Base-by-base conservation (phyloP, 2,797 vertebrate genomes). In the Rhynchotus rufescens region DNA sequence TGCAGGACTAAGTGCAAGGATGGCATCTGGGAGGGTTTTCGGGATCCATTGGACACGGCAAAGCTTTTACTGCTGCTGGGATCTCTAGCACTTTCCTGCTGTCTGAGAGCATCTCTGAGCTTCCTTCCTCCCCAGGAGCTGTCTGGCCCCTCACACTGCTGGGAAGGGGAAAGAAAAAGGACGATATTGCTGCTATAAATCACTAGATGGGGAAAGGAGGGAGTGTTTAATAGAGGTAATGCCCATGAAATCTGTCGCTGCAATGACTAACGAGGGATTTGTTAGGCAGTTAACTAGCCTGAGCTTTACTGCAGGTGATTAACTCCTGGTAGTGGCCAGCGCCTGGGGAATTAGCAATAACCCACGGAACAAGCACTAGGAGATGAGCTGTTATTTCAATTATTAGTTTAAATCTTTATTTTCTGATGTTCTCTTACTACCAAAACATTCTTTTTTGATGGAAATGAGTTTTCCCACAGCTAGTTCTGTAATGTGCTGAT, bases 251-350 rank as follows among this genome's bases (percentile, higher is more conserved):
- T 91, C 95, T 87, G 90, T 90, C 88, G 45, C 79, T 90, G 86
- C 84, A 86, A 87, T 64, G 86, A 79, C 88, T 93, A 85, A 94
- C 76, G 84, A 95, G 90, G 84, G 95, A 96, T 96, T 94, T 95
- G 88, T 90, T 85, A 93, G 92, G 93, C 94, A 89, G 88, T 95
- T 94, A 96, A 95, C 91, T 85, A 93, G 74, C 80, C 90, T 76
- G 79, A 94, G 88, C 86, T 84, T 49, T 90, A 67, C 86, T 52
- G 86, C 88, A 60, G 81, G 86, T 95, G 88, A 93, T 95, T 93
- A 96, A 94, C 91, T 95, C 88, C 90, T 88, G 90, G 73, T 94
- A 94, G 88, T 94, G 95, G 93, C 95, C 94, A 93, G 77, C 14
- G 0, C 38, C 90, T 83, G 86, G 84, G 86, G 95, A 96, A 90